Percentiles rank a stretch among this genome's conserved stretches.
Evolutionary conservation across 2,113 vertebrate species (phyloP).

Genomic region (Herpailurus yagouaroundi): DNA sequence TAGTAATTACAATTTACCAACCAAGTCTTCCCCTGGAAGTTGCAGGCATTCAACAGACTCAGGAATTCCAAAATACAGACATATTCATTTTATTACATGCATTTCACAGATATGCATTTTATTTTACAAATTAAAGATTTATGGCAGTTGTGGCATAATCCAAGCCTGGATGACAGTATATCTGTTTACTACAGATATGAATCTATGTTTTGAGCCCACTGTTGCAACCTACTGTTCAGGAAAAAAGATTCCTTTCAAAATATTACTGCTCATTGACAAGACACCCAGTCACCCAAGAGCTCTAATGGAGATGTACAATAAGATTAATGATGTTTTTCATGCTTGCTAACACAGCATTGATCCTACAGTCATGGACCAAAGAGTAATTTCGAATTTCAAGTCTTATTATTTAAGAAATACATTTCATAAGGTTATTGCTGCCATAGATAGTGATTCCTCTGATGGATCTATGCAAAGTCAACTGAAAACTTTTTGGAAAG

Average conservation of each 20-base stretch:
- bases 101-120: background rate
- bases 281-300: background rate
- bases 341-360: background rate
- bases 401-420: background rate
- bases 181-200: background rate
- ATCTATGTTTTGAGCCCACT: background rate
- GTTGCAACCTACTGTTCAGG: background rate
- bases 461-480: background rate
- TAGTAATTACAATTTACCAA: background rate
- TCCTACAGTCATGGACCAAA: background rate
- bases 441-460: background rate
- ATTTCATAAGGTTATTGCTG: background rate
- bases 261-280: background rate
- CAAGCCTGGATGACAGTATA: background rate
- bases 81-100: background rate
- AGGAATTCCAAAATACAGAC: background rate
- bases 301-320: background rate
- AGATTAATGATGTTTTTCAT: background rate
- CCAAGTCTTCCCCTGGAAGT: background rate
- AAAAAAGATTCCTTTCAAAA: background rate
- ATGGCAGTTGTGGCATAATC: background rate
- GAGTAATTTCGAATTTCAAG: background rate
- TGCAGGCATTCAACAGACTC: background rate
- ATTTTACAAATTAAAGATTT: background rate
- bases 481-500: background rate